A percentile compares a stretch with the other conserved stretches of the same genome.
Conservation (phyloP, 2,113 vertebrate species). For the Lepus timidus region DNA sequence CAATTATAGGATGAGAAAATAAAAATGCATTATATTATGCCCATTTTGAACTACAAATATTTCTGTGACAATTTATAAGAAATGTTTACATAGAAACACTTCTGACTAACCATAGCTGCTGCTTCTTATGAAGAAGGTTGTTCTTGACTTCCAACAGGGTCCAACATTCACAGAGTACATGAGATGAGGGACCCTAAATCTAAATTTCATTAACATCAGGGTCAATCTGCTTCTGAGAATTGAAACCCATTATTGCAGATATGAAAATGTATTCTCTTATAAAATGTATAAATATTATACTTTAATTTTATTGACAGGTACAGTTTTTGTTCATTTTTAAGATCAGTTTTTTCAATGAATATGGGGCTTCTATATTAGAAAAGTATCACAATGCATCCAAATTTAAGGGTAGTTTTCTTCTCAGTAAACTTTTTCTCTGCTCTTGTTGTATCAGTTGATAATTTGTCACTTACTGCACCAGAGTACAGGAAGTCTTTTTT, state of each 20-base stretch:
- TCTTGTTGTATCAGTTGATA: neutral
- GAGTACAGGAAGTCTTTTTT: neutral
- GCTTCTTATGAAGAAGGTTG: neutral
- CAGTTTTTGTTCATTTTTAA: neutral
- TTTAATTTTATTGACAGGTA: neutral
- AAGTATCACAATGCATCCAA: neutral
- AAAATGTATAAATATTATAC: neutral
- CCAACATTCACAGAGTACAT: neutral
- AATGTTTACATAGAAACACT: neutral
- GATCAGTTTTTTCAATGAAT: neutral
- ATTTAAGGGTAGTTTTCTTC: neutral
- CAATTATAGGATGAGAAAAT: neutral
- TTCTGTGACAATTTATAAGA: neutral
- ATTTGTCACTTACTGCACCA: constrained; percentile 1
- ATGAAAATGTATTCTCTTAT: neutral
- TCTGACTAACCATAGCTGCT: neutral
- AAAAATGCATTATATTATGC: neutral
- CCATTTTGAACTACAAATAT: neutral
- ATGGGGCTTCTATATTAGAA: constrained; percentile 53
- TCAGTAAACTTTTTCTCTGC: neutral
- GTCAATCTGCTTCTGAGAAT: neutral
- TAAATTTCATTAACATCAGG: neutral
- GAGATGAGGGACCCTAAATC: neutral
- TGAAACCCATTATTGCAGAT: neutral
- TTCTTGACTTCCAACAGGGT: neutral